Percentiles rank a stretch among this genome's conserved stretches.
Conservation (phyloP, 1,140 invertebrate species). For the Melipona quadrifasciata region DNA sequence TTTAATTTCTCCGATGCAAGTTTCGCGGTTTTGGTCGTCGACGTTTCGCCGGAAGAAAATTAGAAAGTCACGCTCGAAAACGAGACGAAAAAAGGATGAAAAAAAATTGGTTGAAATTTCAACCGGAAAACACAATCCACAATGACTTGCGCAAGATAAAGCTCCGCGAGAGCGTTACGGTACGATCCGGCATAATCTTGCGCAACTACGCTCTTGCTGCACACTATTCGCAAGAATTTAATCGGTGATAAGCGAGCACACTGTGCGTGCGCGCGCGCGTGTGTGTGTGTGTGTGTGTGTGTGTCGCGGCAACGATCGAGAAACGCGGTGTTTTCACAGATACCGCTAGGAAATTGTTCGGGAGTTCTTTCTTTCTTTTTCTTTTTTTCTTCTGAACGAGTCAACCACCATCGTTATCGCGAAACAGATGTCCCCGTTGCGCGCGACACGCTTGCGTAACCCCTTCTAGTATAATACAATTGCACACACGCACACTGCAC, state of each 20-base stretch:
- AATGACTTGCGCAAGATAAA: conserved; percentile 57
- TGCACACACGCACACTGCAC: background rate
- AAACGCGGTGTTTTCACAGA: conserved; percentile 45
- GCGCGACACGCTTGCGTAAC: background rate
- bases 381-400: background rate
- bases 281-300: conserved; percentile 5
- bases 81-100: background rate
- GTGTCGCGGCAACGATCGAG: conserved; percentile 33
- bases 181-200: conserved; percentile 49
- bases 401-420: background rate
- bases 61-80: background rate
- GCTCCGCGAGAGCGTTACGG: conserved; percentile 48
- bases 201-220: conserved; percentile 38
- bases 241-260: conserved; percentile 56
- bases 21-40: no score
- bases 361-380: background rate
- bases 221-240: conserved; percentile 55
- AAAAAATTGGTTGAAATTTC: conserved; percentile 5
- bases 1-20: no score
- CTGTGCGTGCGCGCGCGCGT: conserved; percentile 3
- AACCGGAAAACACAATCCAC: conserved; percentile 33
- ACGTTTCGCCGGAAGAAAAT: background rate
- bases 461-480: background rate
- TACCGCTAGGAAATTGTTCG: conserved; percentile 37
- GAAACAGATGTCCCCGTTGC: conserved; percentile 25